These are phyloP conservation scores for Cotesia chilonis DNA, from an alignment of 1,140 invertebrate genomes.

Conservation along the genomic window DNA sequence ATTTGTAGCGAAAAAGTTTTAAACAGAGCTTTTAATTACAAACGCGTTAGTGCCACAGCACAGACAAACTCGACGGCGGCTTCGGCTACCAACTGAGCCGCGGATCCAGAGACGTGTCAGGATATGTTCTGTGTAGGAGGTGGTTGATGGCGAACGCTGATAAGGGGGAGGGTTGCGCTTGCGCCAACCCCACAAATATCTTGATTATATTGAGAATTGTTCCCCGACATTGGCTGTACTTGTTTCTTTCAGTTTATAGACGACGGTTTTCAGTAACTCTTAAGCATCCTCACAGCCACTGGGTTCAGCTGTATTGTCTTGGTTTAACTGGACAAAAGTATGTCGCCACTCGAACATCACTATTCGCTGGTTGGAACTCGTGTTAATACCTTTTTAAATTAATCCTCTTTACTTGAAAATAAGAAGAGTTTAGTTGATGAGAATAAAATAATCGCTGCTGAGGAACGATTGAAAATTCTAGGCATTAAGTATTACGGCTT, in stretches of 20 bases:
- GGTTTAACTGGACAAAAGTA: not conserved
- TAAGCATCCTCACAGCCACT: constrained; percentile 10
- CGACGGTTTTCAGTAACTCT: not conserved
- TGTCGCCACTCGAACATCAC: not conserved
- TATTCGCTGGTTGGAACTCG: too few relatives aligned
- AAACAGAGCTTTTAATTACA: not conserved
- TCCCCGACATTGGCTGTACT: constrained; percentile 12
- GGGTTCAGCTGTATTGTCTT: constrained; percentile 15
- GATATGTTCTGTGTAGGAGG: constrained; percentile 31
- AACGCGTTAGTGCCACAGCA: constrained; percentile 1
- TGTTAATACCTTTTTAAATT: constrained; percentile 7
- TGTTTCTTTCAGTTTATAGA: constrained; percentile 2
- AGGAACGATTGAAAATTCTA: not conserved
- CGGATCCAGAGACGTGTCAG: constrained; percentile 34
- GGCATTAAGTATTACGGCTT: constrained; percentile 10
- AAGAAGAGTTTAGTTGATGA: too few relatives aligned
- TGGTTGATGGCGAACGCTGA: constrained; percentile 22
- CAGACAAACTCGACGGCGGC: constrained; percentile 24
- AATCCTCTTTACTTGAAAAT: not conserved
- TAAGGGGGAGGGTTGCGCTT: constrained; percentile 25
- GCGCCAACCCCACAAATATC: constrained; percentile 17
- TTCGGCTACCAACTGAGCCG: constrained; percentile 37
- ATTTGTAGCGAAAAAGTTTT: not conserved
- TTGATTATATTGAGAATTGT: constrained; percentile 16
- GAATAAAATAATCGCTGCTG: not conserved